Evolutionary conservation across 2,888 invertebrate species (phyloP).

Genomic region (Eristalinus aeneus): DNA sequence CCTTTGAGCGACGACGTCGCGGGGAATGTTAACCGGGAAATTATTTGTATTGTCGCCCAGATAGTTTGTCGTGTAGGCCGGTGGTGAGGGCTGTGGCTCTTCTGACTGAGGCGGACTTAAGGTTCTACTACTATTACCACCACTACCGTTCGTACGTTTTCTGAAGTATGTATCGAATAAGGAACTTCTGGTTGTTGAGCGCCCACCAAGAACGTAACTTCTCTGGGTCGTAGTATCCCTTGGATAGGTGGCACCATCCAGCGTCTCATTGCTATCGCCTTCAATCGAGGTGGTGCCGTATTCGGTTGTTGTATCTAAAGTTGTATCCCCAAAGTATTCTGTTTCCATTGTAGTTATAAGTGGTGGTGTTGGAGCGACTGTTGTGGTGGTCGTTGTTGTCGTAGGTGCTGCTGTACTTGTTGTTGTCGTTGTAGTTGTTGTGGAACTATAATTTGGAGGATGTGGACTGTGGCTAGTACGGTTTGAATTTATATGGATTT

Average conservation of each 20-base stretch:
- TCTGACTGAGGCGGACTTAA: constrained; percentile 59
- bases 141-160: constrained; percentile 73
- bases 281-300: constrained; percentile 20
- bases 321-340: background rate
- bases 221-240: constrained; percentile 67
- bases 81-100: constrained; percentile 68
- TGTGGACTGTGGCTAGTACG: constrained; percentile 65
- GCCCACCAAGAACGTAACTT: constrained; percentile 70
- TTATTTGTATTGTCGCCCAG: constrained; percentile 80
- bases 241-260: constrained; percentile 23
- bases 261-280: constrained; percentile 58
- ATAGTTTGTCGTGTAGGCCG: constrained; percentile 82
- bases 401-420: constrained; percentile 22
- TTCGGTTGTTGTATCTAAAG: constrained; percentile 18
- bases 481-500: constrained; percentile 56
- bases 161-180: constrained; percentile 79
- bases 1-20: constrained; percentile 21
- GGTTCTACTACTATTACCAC: constrained; percentile 60
- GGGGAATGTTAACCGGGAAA: constrained; percentile 74
- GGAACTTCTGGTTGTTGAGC: constrained; percentile 74
- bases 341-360: constrained; percentile 72
- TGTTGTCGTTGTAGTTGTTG: constrained; percentile 52
- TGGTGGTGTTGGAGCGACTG: constrained; percentile 22
- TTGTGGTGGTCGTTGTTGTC: constrained; percentile 17
- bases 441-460: constrained; percentile 68